Evolutionary conservation across 2,797 vertebrate species (phyloP).

Genomic region (Allobates femoralis): DNA sequence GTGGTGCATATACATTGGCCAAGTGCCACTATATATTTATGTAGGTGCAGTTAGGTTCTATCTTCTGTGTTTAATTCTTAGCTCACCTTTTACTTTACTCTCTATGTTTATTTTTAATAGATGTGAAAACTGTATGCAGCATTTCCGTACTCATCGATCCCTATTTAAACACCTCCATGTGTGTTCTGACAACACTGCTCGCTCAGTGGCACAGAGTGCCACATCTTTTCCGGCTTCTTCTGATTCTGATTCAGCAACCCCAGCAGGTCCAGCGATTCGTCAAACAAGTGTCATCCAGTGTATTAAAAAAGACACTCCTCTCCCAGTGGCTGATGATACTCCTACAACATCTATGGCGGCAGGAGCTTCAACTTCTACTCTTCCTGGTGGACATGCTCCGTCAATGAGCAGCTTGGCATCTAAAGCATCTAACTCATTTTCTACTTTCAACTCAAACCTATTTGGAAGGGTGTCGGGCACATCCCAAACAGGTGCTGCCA

Average conservation of each 20-base stretch:
- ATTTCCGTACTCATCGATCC: slow-evolving; percentile 88
- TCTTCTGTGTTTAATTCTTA: too few species aligned
- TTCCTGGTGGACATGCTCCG: slow-evolving; percentile 46
- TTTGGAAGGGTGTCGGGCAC: slow-evolving; percentile 68
- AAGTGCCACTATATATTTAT: too few species aligned
- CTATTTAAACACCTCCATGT: slow-evolving; percentile 94
- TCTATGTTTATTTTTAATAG: slow-evolving; percentile 69
- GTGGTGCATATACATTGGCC: too few species aligned
- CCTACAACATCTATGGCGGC: background rate
- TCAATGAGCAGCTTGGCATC: slow-evolving; percentile 66
- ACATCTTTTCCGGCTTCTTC: slow-evolving; percentile 60
- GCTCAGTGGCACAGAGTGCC: slow-evolving; percentile 67
- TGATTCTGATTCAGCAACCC: slow-evolving; percentile 64
- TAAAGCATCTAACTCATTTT: slow-evolving; percentile 67
- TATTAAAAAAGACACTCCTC: slow-evolving; percentile 60
- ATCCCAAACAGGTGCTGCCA: slow-evolving; percentile 63
- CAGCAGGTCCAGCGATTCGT: slow-evolving; percentile 63
- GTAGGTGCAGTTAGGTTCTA: too few species aligned
- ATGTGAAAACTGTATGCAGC: slow-evolving; percentile 92
- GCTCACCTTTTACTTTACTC: too few species aligned
- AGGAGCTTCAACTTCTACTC: slow-evolving; percentile 29
- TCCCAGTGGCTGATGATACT: slow-evolving; percentile 39
- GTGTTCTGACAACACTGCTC: slow-evolving; percentile 85
- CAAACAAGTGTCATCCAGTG: slow-evolving; percentile 61
- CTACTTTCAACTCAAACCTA: slow-evolving; percentile 68